Conservation (phyloP, 1,140 invertebrate species). For the Panulirus ornatus region DNA sequence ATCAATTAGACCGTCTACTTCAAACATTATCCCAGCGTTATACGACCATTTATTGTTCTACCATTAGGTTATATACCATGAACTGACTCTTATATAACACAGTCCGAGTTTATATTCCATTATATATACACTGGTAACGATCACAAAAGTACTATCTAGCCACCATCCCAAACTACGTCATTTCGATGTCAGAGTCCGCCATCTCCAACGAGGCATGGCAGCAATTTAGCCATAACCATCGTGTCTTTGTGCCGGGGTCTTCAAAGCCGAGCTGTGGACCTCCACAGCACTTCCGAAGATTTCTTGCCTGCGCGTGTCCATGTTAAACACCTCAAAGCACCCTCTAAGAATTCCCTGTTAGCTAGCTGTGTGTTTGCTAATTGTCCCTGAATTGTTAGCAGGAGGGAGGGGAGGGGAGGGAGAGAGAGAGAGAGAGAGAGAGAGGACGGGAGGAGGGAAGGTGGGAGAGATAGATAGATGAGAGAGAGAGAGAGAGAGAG, state of each 20-base stretch:
- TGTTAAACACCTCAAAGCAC: not conserved
- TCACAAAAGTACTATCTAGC: no score
- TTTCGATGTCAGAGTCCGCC: not conserved
- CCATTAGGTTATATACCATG: no score
- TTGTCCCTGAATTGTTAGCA: slow-evolving; percentile 15
- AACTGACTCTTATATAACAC: no score
- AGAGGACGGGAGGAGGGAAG: not conserved
- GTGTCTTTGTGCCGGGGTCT: not conserved
- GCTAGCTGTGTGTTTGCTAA: not conserved
- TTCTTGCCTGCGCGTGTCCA: not conserved
- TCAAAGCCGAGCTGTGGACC: not conserved
- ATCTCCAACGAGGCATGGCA: not conserved
- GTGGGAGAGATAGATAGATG: not conserved
- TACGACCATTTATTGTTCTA: no score
- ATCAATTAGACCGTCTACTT: no score
- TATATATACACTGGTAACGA: no score
- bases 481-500: not conserved
- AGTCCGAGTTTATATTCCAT: no score
- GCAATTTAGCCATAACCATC: slow-evolving; percentile 13
- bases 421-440: slow-evolving; percentile 7
- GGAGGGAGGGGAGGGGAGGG: not conserved
- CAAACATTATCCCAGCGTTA: no score
- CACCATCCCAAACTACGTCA: not conserved
- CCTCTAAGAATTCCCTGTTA: not conserved
- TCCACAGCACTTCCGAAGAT: not conserved